Evolutionary conservation across 2,888 invertebrate genomes (phyloP).

Genomic region (Stenolophus ochropezus): DNA sequence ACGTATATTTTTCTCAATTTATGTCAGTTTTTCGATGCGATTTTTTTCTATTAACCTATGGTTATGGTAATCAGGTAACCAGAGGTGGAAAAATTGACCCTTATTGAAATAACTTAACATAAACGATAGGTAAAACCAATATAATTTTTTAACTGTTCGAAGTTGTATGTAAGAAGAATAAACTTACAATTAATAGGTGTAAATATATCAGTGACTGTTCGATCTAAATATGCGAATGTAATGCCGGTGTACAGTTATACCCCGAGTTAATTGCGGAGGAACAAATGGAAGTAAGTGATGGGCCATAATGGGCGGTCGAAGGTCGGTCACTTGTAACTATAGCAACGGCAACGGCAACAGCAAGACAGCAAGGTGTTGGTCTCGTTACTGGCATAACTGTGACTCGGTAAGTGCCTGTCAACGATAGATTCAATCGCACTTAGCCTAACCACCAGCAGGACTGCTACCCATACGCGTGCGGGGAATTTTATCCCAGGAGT

Average conservation of each 20-base stretch:
- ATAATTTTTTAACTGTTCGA: too few relatives aligned
- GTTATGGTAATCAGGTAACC: too few relatives aligned
- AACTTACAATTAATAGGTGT: too few relatives aligned
- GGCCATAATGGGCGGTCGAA: neutral
- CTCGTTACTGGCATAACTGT: conserved; percentile 29
- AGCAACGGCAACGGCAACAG: neutral
- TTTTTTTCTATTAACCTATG: too few relatives aligned
- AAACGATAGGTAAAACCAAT: too few relatives aligned
- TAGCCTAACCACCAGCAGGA: neutral
- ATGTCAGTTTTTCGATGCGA: too few relatives aligned
- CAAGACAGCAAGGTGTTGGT: conserved; percentile 12
- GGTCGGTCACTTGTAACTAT: neutral
- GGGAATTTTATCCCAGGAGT: neutral
- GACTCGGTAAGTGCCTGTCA: conserved; percentile 34
- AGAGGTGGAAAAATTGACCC: too few relatives aligned
- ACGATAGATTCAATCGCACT: conserved; percentile 32
- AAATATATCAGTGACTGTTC: too few relatives aligned
- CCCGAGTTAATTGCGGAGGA: neutral
- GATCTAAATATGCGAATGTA: neutral
- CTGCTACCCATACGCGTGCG: neutral
- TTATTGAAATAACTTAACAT: too few relatives aligned
- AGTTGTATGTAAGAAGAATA: too few relatives aligned
- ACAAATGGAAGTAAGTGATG: conserved; percentile 8
- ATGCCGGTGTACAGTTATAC: neutral
- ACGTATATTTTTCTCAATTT: too few relatives aligned